Percentiles rank a stretch among this genome's conserved stretches.
phyloP scores from a whole-genome alignment of 2,888 invertebrate genomes.

The Hydropsyche betteni region DNA sequence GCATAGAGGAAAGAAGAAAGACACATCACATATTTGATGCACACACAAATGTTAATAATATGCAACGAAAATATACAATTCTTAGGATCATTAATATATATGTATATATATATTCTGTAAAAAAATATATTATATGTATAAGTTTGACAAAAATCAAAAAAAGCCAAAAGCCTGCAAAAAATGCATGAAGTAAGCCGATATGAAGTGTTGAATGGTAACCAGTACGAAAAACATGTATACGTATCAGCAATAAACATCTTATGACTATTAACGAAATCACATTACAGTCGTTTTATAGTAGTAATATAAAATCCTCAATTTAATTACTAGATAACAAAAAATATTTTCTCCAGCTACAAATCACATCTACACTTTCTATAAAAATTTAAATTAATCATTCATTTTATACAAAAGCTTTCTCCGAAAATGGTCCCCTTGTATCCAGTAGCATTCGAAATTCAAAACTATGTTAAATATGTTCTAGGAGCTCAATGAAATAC shows the following conservation, averaged over 20 bases:
- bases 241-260: too few species aligned
- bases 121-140: conserved; percentile 26
- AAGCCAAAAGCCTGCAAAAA: conserved; percentile 51
- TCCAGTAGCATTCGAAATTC: conserved; percentile 2
- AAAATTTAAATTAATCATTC: background rate
- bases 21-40: conserved; percentile 28
- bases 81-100: background rate
- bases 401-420: background rate
- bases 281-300: background rate
- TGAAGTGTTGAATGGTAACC: conserved; percentile 48
- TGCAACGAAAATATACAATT: conserved; percentile 52
- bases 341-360: background rate
- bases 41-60: conserved; percentile 39
- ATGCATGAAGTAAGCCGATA: conserved; percentile 51
- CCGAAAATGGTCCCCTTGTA: background rate
- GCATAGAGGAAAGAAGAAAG: conserved; percentile 5
- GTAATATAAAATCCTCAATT: background rate
- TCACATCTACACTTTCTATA: background rate
- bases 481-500: background rate
- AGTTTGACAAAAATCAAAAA: conserved; percentile 48
- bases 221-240: conserved; percentile 20
- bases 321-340: background rate
- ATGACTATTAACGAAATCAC: too few species aligned
- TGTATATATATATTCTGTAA: conserved; percentile 43
- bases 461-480: conserved; percentile 1